Evolutionary conservation across 2,888 invertebrate genomes (phyloP), one percentile per base, ranked within the genome.

Genomic region (Cryptocheilus praepositus): DNA sequence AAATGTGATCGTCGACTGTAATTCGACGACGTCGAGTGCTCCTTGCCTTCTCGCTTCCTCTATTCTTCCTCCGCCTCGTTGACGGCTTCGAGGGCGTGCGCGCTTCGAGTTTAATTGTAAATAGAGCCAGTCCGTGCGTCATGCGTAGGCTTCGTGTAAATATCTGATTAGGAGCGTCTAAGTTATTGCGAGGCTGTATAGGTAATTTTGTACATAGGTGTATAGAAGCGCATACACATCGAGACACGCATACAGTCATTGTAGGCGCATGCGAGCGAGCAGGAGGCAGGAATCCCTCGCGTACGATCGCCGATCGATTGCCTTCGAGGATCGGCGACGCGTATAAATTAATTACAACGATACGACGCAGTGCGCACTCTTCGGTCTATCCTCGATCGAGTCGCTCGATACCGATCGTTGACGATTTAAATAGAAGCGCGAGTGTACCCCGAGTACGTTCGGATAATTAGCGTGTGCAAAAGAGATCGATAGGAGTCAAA

Each of bases 151-250:
- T 49, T 49, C 16, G 49, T 49, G 18, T 49, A 49, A 49, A 49
- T 49, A 49, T 49, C 18, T 18, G 16, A 49, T 49, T 49, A 49
- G 49, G 49, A 49, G 49, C 49, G 49, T 18, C 21, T 80, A 81
- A 80, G 65, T 80, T 81, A 80, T 81, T 79, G 61, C 73, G 67
- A 70, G 67, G 61, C 62, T 75, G 78, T 66, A 64, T 66, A 69
- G 66, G 36, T 67, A 61, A 78, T 68, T 67, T 49, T 49, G 16
- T 49, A 18, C 18, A 49, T 49, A 49, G 16, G 49, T n/a, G 3
- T n/a, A 13, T 11, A 13, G 5, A 13, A 1, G 8, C 3, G 8
- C 49, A 13, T 5, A n/a, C 18, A n/a, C 18, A 18, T n/a, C 2
- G 5, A 1, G n/a, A 11, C 16, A n/a, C 2, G 36, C 11, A 7